These are phyloP conservation scores for Nematopogon swammerdamellus DNA, from an alignment of 2,888 invertebrate genomes.

Conservation along the genomic window DNA sequence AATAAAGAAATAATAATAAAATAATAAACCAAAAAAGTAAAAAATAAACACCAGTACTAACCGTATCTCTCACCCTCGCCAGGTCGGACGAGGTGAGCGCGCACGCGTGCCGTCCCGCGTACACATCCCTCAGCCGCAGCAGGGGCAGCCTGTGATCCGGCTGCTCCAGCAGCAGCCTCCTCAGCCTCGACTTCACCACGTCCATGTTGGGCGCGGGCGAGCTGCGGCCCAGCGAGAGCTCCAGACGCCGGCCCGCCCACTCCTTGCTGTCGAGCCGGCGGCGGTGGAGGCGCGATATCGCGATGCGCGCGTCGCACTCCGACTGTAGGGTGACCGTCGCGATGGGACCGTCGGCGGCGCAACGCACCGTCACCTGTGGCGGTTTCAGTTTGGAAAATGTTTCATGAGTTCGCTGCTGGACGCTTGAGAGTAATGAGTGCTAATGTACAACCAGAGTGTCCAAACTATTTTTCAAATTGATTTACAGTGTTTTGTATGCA, in stretches of 20 bases:
- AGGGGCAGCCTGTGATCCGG: conserved; percentile 72
- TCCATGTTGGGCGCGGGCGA: conserved; percentile 62
- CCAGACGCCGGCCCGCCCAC: conserved; percentile 69
- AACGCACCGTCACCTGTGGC: conserved; percentile 27
- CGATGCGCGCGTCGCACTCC: conserved; percentile 67
- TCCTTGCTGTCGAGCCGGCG: conserved; percentile 62
- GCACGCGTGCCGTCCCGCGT: conserved; percentile 76
- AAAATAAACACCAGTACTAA: too few relatives aligned
- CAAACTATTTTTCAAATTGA: too few relatives aligned
- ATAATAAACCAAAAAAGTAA: too few relatives aligned
- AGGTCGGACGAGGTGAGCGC: conserved; percentile 70
- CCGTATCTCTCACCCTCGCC: conserved; percentile 73
- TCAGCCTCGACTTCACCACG: conserved; percentile 64
- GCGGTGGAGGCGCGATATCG: conserved; percentile 81
- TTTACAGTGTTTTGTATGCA: too few relatives aligned
- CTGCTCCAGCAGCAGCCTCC: conserved; percentile 72
- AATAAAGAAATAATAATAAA: too few relatives aligned
- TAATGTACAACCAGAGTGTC: too few relatives aligned
- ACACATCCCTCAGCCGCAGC: conserved; percentile 78
- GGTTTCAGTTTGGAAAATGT: too few relatives aligned
- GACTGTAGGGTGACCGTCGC: conserved; percentile 70
- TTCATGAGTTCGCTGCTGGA: too few relatives aligned
- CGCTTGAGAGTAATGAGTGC: too few relatives aligned
- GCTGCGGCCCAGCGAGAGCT: conserved; percentile 66
- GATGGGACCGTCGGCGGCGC: conserved; percentile 48